Percentiles rank a stretch among this genome's conserved stretches.
Conservation (phyloP, 2,113 vertebrate species). For the Abramis brama region DNA sequence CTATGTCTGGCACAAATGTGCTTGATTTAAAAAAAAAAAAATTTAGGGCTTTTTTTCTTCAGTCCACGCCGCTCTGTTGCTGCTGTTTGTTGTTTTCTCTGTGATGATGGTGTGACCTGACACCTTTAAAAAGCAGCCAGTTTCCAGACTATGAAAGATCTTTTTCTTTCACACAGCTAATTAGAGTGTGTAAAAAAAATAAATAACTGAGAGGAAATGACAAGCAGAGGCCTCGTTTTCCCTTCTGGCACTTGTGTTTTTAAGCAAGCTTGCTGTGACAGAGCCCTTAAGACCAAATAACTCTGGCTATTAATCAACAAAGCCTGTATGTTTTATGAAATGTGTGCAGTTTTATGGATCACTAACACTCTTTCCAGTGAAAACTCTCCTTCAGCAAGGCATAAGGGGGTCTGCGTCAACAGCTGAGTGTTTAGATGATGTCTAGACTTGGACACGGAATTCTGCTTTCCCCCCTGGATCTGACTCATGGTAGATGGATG, state of each 20-base stretch:
- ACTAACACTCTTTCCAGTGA: neutral
- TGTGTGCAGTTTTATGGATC: neutral
- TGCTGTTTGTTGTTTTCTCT: constrained; percentile 15
- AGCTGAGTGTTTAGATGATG: constrained; percentile 18
- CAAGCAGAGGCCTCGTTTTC: constrained; percentile 17
- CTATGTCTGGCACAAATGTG: neutral
- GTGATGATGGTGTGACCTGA: constrained; percentile 6
- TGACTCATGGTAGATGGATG: constrained; percentile 34
- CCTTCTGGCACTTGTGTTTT: constrained; percentile 6
- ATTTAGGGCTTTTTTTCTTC: neutral
- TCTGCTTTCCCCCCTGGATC: neutral
- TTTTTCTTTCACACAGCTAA: constrained; percentile 17
- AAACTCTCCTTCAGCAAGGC: neutral
- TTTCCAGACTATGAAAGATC: neutral
- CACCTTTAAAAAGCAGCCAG: constrained; percentile 4
- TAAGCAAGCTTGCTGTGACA: constrained; percentile 24
- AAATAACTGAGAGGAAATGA: constrained; percentile 7
- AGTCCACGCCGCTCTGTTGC: neutral
- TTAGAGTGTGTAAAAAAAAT: constrained; percentile 18
- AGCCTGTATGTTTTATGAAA: constrained; percentile 34
- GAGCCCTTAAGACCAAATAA: constrained; percentile 21
- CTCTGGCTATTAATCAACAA: constrained; percentile 36
- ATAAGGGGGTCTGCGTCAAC: neutral
- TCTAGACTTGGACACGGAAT: neutral
- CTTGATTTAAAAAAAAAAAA: too few species aligned